Base-by-base conservation (phyloP, 2,113 vertebrate species). In the Brienomyrus brachyistius region DNA sequence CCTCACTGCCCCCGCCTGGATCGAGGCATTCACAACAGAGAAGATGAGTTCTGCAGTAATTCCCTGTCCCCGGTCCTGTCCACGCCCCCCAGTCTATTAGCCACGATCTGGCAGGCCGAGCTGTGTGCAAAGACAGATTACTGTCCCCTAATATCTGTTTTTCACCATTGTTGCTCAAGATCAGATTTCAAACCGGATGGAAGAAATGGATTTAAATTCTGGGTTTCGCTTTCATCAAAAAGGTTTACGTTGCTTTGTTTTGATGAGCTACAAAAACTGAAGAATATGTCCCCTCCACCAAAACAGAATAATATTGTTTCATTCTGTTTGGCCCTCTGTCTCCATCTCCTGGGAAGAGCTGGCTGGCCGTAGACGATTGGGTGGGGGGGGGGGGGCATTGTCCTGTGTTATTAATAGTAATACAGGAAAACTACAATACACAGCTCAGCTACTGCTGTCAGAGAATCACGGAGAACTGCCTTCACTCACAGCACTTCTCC, bases 161-260 rank as follows among this genome's bases (percentile, higher is more conserved):
- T 89, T 91, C 89, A 82, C 84, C 80, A 48, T 90, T 89, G 93
- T 92, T 89, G 87, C 91, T 90, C 52, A 87, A 90, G 92, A 92
- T 93, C 92, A 91, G 90, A 94, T 92, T 91, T 94, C 90, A 91
- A 90, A 91, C 85, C 48, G 89, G 92, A 90, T 92, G 89, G 92
- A 86, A 87, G 45, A 43, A 59, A 83, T 0, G 59, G 35, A 83
- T 87, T 91, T 27, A 19, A 89, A 91, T 52, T 47, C 17, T 15
- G 13, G 59, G 43, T 77, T 19, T 31, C 1, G 1, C 13, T 62
- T 5, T 82, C 13, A 56, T 23, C 48, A 43, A 51, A 62, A 89
- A 85, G 31, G 23, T 19, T 19, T 19, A 4, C 66, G 40, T 54
- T 50, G 62, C 89, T 89, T 70, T 59, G 40, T 88, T 88, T 52